Evolutionary conservation across 2,797 vertebrate genomes (phyloP).

Genomic region (Chloroceryle amazona): DNA sequence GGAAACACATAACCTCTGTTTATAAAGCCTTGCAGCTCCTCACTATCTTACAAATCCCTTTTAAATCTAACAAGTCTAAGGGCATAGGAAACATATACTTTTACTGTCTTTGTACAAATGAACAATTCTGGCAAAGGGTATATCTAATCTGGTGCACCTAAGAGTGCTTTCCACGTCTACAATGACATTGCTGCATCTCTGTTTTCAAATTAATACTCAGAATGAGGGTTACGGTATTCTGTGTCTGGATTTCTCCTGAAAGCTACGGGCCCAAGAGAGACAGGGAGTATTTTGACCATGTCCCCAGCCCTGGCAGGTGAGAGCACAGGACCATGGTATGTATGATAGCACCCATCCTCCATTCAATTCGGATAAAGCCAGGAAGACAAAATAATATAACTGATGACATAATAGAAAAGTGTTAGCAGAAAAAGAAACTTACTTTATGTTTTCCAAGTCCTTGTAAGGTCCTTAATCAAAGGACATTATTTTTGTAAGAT

Average conservation of each 20-base stretch:
- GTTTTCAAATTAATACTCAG: neutral
- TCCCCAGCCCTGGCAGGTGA: neutral
- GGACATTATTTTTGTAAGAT: neutral
- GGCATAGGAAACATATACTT: neutral
- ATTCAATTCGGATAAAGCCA: neutral
- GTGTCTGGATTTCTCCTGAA: neutral
- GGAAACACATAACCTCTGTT: neutral
- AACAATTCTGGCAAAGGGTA: neutral
- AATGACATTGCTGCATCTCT: neutral
- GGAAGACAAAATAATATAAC: neutral
- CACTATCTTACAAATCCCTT: neutral
- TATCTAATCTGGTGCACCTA: neutral
- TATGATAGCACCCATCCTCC: neutral
- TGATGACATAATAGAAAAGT: neutral
- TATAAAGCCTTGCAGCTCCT: neutral
- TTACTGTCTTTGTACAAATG: neutral
- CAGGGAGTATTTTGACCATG: neutral
- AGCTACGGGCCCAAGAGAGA: neutral
- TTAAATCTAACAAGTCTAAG: neutral
- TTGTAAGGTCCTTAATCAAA: neutral
- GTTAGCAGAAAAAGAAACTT: neutral
- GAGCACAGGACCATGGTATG: rapidly evolving
- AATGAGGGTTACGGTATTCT: neutral
- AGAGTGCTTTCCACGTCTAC: neutral
- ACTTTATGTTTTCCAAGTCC: neutral